Percentiles rank a stretch among this genome's conserved stretches.
These are phyloP conservation scores for Podotricha telesiphe DNA, from an alignment of 2,888 invertebrate genomes.

Conservation along the genomic window DNA sequence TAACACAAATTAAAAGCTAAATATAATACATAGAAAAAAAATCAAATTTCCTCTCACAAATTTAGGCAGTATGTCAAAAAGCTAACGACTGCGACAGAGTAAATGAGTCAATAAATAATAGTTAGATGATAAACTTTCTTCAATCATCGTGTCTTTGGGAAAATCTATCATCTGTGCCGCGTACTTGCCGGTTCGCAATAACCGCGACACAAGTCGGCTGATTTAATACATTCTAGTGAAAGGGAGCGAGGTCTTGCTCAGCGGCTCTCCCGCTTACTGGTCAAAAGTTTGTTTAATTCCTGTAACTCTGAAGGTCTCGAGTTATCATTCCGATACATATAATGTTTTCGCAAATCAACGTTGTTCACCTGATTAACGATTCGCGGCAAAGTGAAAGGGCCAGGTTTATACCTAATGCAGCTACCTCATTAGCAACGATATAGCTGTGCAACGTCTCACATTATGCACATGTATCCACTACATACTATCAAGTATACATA, in stretches of 20 bases:
- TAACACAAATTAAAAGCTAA: too few relatives aligned
- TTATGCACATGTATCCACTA: slow-evolving; percentile 21
- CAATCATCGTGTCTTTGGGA: slow-evolving; percentile 31
- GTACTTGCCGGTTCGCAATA: slow-evolving; percentile 41
- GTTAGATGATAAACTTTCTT: slow-evolving; percentile 36
- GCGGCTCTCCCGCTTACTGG: slow-evolving; percentile 54
- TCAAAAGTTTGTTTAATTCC: slow-evolving; percentile 48
- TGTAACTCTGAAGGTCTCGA: slow-evolving; percentile 28
- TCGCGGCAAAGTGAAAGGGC: slow-evolving; percentile 26
- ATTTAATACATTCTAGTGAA: slow-evolving; percentile 62
- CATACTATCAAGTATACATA: slow-evolving; percentile 19
- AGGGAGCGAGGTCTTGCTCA: slow-evolving; percentile 54
- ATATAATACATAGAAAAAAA: background rate
- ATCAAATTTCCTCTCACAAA: background rate
- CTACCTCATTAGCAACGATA: slow-evolving; percentile 14
- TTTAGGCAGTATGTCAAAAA: background rate
- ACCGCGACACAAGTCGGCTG: slow-evolving; percentile 44
- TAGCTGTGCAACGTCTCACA: slow-evolving; percentile 22
- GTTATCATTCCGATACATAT: slow-evolving; percentile 19
- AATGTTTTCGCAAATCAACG: slow-evolving; percentile 21
- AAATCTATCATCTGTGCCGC: slow-evolving; percentile 45
- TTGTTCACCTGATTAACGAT: slow-evolving; percentile 14
- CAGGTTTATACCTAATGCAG: slow-evolving; percentile 15
- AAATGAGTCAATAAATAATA: slow-evolving; percentile 11
- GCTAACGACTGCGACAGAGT: background rate